Percentiles rank a stretch among this genome's conserved stretches.
Conservation (phyloP, 2,797 vertebrate species). For the Eulemur mongoz region DNA sequence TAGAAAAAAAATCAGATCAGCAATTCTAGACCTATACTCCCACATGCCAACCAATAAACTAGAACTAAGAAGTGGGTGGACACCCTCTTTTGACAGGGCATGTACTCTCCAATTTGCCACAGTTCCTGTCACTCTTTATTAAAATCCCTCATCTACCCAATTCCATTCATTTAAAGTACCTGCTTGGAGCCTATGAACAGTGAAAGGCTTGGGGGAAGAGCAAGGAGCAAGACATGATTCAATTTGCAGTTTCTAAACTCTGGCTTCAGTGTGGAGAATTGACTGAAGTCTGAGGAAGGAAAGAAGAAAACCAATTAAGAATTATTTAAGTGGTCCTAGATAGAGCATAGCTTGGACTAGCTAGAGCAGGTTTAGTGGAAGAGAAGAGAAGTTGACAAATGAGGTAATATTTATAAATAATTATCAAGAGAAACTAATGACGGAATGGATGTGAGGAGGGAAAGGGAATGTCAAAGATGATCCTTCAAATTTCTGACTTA, state of each 20-base stretch:
- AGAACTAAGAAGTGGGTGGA: background rate
- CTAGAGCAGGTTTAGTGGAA: background rate
- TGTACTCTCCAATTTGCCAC: background rate
- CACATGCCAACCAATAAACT: background rate
- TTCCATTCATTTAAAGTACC: background rate
- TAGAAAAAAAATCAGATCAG: background rate
- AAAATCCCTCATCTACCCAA: background rate
- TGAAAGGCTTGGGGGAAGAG: background rate
- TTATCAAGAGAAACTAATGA: background rate
- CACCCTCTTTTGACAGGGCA: background rate
- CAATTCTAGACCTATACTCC: background rate
- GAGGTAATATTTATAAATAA: background rate
- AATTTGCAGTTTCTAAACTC: background rate
- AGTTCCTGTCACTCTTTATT: background rate
- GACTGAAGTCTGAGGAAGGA: background rate
- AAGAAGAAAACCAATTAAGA: background rate
- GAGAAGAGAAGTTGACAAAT: background rate
- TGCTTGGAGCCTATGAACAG: background rate
- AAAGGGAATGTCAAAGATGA: background rate
- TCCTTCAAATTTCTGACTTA: background rate
- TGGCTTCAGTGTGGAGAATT: background rate
- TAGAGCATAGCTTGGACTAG: background rate
- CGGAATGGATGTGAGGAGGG: background rate
- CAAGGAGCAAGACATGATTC: background rate
- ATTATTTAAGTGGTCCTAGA: background rate